A percentile compares a stretch with the other conserved stretches of the same genome.
Conservation (phyloP, 2,888 invertebrate genomes). For the Hirtodrosophila alboralis region DNA sequence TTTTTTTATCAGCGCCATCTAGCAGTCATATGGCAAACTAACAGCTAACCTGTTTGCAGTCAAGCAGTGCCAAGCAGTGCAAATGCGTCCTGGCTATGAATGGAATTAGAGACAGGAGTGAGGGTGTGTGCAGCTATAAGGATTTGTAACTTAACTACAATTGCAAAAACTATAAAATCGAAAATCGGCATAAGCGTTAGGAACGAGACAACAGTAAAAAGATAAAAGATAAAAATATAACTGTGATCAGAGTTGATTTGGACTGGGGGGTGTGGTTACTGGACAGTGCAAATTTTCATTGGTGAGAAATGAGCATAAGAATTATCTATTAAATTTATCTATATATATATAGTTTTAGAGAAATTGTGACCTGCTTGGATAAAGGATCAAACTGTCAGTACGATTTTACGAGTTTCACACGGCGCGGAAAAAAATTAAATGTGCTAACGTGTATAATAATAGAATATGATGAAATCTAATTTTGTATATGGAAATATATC, state of each 20-base stretch:
- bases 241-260: not conserved
- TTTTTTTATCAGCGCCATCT: conserved; percentile 53
- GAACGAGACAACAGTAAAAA: conserved; percentile 20
- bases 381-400: conserved; percentile 9
- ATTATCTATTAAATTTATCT: not conserved
- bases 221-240: conserved; percentile 4
- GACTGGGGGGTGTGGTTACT: conserved; percentile 11
- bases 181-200: conserved; percentile 1
- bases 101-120: not conserved
- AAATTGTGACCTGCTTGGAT: conserved; percentile 1
- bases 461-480: too few species aligned
- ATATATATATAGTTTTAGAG: too few species aligned
- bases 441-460: too few species aligned
- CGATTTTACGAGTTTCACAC: not conserved
- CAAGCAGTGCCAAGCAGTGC: conserved; percentile 62
- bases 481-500: too few species aligned
- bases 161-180: not conserved
- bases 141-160: not conserved
- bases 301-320: conserved; percentile 2
- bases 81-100: conserved; percentile 65
- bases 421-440: too few species aligned
- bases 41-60: conserved; percentile 1
- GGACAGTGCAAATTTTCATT: conserved; percentile 14
- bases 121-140: conserved; percentile 1
- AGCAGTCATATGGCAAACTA: conserved; percentile 17